A percentile compares a stretch with the other conserved stretches of the same genome.
Evolutionary conservation across 2,797 vertebrate genomes (phyloP).

Genomic region (Hipposideros larvatus): DNA sequence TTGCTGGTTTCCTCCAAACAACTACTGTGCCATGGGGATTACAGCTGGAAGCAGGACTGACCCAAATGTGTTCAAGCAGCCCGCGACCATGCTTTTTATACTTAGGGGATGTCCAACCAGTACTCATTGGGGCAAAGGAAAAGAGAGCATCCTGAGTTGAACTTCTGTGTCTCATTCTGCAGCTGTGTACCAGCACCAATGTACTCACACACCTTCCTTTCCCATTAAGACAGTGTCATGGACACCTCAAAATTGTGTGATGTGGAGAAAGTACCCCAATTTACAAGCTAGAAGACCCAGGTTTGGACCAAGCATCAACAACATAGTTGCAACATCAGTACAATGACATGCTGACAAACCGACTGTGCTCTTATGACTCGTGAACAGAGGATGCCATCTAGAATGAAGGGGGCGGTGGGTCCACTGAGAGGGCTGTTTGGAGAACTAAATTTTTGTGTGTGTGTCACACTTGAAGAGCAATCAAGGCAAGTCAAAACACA

Average conservation of each 20-base stretch:
- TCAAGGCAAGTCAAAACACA: background rate
- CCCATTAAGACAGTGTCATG: background rate
- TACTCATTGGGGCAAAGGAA: background rate
- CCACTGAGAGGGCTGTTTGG: background rate
- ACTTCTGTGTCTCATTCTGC: background rate
- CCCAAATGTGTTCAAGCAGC: background rate
- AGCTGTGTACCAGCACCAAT: background rate
- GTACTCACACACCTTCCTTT: background rate
- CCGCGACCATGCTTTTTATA: background rate
- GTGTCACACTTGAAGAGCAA: background rate
- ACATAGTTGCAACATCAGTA: too few relatives aligned
- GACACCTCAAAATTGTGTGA: background rate
- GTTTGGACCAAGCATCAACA: background rate
- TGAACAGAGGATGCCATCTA: background rate
- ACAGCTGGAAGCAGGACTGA: background rate
- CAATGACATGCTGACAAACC: background rate
- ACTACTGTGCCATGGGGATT: background rate
- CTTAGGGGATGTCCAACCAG: background rate
- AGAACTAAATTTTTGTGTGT: background rate
- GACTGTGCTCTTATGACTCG: fast-evolving
- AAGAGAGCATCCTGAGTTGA: background rate
- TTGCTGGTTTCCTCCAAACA: background rate
- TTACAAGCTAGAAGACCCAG: background rate
- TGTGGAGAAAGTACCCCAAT: fast-evolving
- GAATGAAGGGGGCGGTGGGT: fast-evolving